These are phyloP conservation scores for Poecilia wingei DNA, from an alignment of 2,797 vertebrate genomes.

Conservation along the genomic window DNA sequence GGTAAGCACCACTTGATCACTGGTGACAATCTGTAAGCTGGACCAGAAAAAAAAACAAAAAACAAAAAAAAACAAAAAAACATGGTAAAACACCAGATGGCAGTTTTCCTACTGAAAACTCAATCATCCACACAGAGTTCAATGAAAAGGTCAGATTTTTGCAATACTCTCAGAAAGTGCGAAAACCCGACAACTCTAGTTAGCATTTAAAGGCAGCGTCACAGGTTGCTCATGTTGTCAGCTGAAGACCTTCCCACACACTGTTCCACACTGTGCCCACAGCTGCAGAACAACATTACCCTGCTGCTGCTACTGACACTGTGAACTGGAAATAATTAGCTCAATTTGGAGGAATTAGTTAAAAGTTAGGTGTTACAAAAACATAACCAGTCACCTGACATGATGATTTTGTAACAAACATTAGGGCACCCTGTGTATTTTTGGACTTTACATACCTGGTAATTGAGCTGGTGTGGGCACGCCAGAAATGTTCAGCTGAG, in stretches of 20 bases:
- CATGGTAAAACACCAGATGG: slow-evolving; percentile 40
- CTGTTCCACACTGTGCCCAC: slow-evolving; percentile 26
- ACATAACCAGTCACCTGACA: neutral
- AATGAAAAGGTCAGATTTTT: slow-evolving; percentile 9
- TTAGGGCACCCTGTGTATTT: neutral
- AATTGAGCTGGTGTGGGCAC: slow-evolving; percentile 73
- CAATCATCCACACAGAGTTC: slow-evolving; percentile 40
- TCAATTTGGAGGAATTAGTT: slow-evolving; percentile 17
- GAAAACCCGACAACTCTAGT: neutral
- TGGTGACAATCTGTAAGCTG: slow-evolving; percentile 80
- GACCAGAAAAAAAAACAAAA: slow-evolving; percentile 54
- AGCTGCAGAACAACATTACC: slow-evolving; percentile 28
- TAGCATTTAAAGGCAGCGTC: slow-evolving; percentile 22
- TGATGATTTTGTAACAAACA: neutral
- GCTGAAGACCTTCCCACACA: slow-evolving; percentile 48
- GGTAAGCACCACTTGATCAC: slow-evolving; percentile 79
- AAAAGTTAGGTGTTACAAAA: slow-evolving; percentile 13
- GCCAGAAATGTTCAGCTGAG: slow-evolving; percentile 73
- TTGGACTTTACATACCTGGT: slow-evolving; percentile 63
- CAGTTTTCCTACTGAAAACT: slow-evolving; percentile 47
- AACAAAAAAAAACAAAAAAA: slow-evolving; percentile 40
- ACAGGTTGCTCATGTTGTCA: slow-evolving; percentile 33
- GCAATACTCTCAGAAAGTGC: neutral
- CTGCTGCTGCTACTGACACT: slow-evolving; percentile 17
- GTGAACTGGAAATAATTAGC: slow-evolving; percentile 26